These are phyloP conservation scores for Colistium nudipinnis DNA, from an alignment of 2,113 vertebrate genomes.

Conservation along the genomic window DNA sequence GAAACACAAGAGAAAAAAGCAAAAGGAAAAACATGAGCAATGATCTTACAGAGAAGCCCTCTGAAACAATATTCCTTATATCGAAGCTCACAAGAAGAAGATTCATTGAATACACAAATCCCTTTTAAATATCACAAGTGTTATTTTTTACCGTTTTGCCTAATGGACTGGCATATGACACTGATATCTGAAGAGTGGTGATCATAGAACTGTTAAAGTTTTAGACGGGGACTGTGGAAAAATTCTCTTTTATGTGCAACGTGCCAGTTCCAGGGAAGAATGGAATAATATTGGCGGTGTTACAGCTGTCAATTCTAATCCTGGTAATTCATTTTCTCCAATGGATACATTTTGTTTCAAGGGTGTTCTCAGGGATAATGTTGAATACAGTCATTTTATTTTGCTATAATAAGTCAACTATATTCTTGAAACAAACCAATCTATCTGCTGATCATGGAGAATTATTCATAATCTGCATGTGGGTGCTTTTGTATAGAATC, in stretches of 20 bases:
- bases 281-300: not conserved
- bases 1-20: slow-evolving; percentile 91
- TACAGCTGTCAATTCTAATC: not conserved
- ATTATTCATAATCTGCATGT: not conserved
- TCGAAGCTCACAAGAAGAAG: not conserved
- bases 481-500: slow-evolving; percentile 42
- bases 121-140: slow-evolving; percentile 5
- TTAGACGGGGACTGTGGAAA: not conserved
- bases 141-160: slow-evolving; percentile 11
- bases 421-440: slow-evolving; percentile 23
- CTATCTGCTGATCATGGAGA: slow-evolving; percentile 1
- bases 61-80: slow-evolving; percentile 36
- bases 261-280: slow-evolving; percentile 23
- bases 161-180: not conserved
- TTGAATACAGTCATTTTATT: slow-evolving; percentile 18
- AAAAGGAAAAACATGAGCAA: slow-evolving; percentile 77
- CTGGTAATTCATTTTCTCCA: slow-evolving; percentile 1
- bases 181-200: not conserved
- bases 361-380: slow-evolving; percentile 54
- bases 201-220: not conserved
- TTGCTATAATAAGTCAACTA: not conserved
- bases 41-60: slow-evolving; percentile 48
- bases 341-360: slow-evolving; percentile 19
- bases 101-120: not conserved
- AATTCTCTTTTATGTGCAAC: slow-evolving; percentile 12